Percentiles rank a stretch among this genome's conserved stretches.
Evolutionary conservation across 92 coral and sea anemone genomes (phyloP).

Genomic region (Actinernus sp.): DNA sequence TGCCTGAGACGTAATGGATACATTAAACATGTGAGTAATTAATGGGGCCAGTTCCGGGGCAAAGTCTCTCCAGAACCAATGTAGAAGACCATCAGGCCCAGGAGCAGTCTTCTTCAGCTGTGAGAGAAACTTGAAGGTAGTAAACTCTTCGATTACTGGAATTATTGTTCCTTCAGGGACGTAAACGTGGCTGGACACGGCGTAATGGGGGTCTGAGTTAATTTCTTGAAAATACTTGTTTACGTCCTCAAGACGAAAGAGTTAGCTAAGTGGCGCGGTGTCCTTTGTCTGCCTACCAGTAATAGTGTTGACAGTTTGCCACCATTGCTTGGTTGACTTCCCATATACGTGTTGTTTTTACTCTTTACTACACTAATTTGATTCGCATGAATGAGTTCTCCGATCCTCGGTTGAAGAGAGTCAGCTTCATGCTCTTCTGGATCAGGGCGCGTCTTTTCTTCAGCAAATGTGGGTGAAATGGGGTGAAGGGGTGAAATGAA

Average conservation of each 20-base stretch:
- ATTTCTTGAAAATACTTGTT: slow-evolving; percentile 19
- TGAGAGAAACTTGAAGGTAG: too few relatives aligned
- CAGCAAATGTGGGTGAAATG: not conserved
- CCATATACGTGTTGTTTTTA: slow-evolving; percentile 8
- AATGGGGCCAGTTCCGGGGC: slow-evolving; percentile 20
- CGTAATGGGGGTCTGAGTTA: slow-evolving; percentile 17
- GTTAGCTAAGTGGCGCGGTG: slow-evolving; percentile 7
- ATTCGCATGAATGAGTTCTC: slow-evolving; percentile 30
- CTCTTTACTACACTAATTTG: slow-evolving; percentile 51
- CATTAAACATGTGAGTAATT: slow-evolving; percentile 10
- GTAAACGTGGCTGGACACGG: not conserved
- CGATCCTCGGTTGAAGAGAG: slow-evolving; percentile 23
- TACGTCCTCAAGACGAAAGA: slow-evolving; percentile 18
- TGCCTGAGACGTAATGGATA: slow-evolving; percentile 9
- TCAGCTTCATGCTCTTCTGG: not conserved
- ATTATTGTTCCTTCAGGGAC: slow-evolving; percentile 7
- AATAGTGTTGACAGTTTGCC: slow-evolving; percentile 49
- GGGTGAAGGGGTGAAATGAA: slow-evolving; percentile 30
- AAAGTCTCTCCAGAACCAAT: slow-evolving; percentile 36
- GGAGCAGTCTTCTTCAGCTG: slow-evolving; percentile 11
- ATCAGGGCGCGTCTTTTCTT: not conserved
- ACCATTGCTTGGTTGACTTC: slow-evolving; percentile 43
- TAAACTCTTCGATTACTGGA: slow-evolving; percentile 21
- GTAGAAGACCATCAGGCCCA: slow-evolving; percentile 50
- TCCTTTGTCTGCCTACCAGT: slow-evolving; percentile 50